Base-by-base conservation (phyloP, 2,888 invertebrate genomes). In the Teleiodes luculella region DNA sequence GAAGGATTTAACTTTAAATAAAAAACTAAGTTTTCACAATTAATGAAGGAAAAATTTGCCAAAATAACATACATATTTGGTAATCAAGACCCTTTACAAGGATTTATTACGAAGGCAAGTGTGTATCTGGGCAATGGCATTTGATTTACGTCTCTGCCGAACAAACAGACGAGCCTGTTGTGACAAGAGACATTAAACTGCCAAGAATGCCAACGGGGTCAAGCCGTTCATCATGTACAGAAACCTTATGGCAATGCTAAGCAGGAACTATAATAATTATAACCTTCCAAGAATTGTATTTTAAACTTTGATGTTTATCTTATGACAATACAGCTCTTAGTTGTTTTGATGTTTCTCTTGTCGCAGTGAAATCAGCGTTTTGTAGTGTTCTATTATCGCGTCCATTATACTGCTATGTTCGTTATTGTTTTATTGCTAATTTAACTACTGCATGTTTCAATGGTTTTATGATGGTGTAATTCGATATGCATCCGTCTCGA, bases 131-230 rank as follows among this genome's bases (percentile, higher is more conserved):
- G 35, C 55, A 48, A n/a, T n/a, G n/a, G 55, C 56, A 50, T 39
- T 43, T 60, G 61, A 61, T 61, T 60, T 59, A 63, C 61, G 53
- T 35, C 58, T 4, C 57, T 50, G 59, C 57, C 53, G 54, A 60
- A 58, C 57, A 36, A 57, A 57, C 57, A 43, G 56, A 54, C 52
- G 16, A 48, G n/a, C n/a, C 18, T 54, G 57, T 59, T 60, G 60
- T 47, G 47, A 51, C 52, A 36, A 37, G 18, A 53, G 45, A 43
- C 37, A n/a, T 55, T 48, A 53, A 28, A 31, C 18, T 53, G 50
- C 56, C 46, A 52, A 53, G 16, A 31, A n/a, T 53, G 50, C 56
- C 46, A 52, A 52, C 48, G 41, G 13, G 53, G 47, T 53, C 47
- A 52, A 37, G 16, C 33, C 33, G 33, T 7, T 37, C 14, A 16